Conservation (phyloP, 2,113 vertebrate species). For the Tor tambroides region DNA sequence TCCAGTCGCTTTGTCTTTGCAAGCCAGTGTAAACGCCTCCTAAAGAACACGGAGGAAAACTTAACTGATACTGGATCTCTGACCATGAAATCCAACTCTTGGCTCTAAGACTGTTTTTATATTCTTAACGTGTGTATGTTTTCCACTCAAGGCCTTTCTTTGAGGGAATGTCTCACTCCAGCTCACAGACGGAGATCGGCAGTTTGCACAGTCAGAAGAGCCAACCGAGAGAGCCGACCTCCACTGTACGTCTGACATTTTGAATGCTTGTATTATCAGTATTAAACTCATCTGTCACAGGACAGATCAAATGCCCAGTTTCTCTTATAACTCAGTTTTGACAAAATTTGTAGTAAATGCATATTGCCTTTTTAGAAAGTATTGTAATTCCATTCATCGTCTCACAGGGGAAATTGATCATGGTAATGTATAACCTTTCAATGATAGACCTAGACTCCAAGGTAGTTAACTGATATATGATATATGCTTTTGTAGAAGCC, state of each 20-base stretch:
- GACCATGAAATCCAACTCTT: background rate
- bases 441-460: background rate
- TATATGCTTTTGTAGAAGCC: background rate
- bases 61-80: background rate
- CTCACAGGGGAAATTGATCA: background rate
- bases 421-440: background rate
- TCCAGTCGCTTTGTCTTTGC: background rate
- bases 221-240: constrained; percentile 54
- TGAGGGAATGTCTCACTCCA: constrained; percentile 72
- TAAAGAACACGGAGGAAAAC: background rate
- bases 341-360: background rate
- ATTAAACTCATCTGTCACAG: background rate
- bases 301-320: background rate
- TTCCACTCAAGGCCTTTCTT: constrained; percentile 65
- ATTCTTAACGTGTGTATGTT: constrained; percentile 18
- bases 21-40: background rate
- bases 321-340: background rate
- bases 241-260: constrained; percentile 51
- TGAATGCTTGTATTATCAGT: background rate
- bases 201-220: constrained; percentile 67
- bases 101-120: background rate
- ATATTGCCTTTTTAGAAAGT: too few relatives aligned
- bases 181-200: constrained; percentile 69
- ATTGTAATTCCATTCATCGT: too few relatives aligned
- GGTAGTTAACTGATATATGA: background rate